These are phyloP conservation scores for Drosophila aff. DNA, from an alignment of 1,140 invertebrate species.

Conservation along the genomic window DNA sequence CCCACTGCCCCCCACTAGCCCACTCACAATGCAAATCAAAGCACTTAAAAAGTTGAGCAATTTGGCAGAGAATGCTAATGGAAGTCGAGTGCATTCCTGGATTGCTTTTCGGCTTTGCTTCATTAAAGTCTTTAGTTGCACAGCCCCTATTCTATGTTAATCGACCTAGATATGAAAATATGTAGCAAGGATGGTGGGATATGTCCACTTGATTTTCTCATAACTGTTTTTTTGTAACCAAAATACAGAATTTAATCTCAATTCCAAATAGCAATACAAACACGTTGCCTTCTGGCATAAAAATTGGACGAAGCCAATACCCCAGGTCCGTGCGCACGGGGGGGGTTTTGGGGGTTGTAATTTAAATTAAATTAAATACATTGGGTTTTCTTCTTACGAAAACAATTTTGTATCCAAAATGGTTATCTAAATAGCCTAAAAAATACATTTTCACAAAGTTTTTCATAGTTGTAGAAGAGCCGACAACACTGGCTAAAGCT, in stretches of 20 bases:
- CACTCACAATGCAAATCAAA: constrained; percentile 65
- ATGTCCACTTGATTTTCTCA: not conserved
- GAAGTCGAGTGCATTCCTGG: constrained; percentile 20
- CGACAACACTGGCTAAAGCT: not conserved
- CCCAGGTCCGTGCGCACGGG: too few species aligned
- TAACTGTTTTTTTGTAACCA: too few species aligned
- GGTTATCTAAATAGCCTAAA: not conserved
- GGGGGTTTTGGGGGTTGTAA: too few species aligned
- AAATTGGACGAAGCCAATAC: too few species aligned
- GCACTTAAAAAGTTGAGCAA: constrained; percentile 65
- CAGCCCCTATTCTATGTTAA: not conserved
- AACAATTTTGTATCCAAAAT: not conserved
- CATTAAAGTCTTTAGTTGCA: constrained; percentile 9
- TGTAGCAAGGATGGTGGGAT: not conserved
- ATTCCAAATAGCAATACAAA: not conserved
- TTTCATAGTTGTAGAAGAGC: not conserved
- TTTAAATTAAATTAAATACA: not conserved
- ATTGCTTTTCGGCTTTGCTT: constrained; percentile 17
- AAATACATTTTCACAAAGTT: not conserved
- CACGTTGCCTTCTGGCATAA: too few species aligned
- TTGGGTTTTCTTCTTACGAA: not conserved
- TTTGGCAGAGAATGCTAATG: constrained; percentile 51
- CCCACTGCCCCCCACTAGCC: constrained; percentile 1
- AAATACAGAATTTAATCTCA: not conserved
- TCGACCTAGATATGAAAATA: not conserved